Evolutionary conservation across 2,113 vertebrate genomes (phyloP).

Genomic region (Vidua chalybeata): DNA sequence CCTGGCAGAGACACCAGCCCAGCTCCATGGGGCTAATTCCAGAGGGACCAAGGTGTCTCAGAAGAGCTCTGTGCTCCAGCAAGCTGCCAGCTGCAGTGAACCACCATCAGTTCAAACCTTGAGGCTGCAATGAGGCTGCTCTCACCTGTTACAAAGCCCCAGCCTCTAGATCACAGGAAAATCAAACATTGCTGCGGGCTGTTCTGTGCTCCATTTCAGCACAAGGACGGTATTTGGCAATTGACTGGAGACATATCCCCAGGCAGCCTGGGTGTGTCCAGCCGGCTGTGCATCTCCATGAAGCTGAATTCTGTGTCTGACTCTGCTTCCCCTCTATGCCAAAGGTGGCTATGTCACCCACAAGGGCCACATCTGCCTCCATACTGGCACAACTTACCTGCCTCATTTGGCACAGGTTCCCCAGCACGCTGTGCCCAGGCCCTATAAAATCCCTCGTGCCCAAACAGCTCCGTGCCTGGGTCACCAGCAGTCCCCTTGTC

Average conservation of each 20-base stretch:
- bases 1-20: not conserved
- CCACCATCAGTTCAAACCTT: not conserved
- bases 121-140: not conserved
- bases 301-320: not conserved
- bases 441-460: not conserved
- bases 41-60: not conserved
- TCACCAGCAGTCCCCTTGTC: not conserved
- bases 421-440: rapidly evolving
- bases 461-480: rapidly evolving
- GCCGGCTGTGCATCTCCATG: not conserved
- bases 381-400: not conserved
- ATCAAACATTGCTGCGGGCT: rapidly evolving
- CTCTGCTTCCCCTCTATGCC: not conserved
- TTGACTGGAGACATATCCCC: not conserved
- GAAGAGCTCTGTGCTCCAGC: not conserved
- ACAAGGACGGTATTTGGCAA: not conserved
- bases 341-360: not conserved
- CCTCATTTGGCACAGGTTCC: not conserved
- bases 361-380: not conserved
- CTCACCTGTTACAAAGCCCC: not conserved
- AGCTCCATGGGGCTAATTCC: not conserved
- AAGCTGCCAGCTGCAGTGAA: not conserved
- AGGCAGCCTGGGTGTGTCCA: rapidly evolving
- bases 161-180: not conserved
- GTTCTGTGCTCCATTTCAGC: not conserved